Base-by-base conservation (phyloP, 2,888 invertebrate species). In the Microplitis manilae region DNA sequence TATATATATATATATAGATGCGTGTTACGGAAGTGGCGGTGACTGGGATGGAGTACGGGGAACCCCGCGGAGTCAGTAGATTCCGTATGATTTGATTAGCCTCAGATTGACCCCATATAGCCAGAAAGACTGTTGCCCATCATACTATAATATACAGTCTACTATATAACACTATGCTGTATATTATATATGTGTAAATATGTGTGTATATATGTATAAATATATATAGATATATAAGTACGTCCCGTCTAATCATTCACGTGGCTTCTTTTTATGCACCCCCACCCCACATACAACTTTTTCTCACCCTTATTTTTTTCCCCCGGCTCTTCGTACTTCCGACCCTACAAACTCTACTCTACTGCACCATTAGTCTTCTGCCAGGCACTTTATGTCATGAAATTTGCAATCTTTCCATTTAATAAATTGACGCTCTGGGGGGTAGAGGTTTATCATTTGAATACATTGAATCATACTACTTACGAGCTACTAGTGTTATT, bases 361-460 rank as follows among this genome's bases (percentile, higher is more conserved):
- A 71, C 59, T 72, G 74, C 85, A 83, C 87, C 89, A 89, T 90
- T 89, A 89, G 87, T 87, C 88, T 87, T 86, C 84, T 84, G 85
- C 84, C 85, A 83, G 87, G 87, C 88, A 88, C 87, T 89, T 89
- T 88, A 88, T 88, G 89, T 87, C 88, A 85, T 87, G 87, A 88
- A 89, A 89, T 90, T 89, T 89, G 89, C 89, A 89, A 90, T 89
- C 89, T 90, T 88, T 89, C 87, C 88, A 89, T 90, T 89, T 89
- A 89, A 89, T 90, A 90, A 89, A 89, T 88, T 88, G 89, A 87
- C 87, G 86, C 83, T 78, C 71, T 78, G 20, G 74, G 76, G 83
- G 82, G 77, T 77, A 86, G 87, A 82, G 87, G 86, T 84, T 86
- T 87, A 83, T 81, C 81, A 88, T 89, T 89, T 89, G 87, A 89